phyloP scores from a whole-genome alignment of 2,888 invertebrate species.

The Stenichneumon culpator region DNA sequence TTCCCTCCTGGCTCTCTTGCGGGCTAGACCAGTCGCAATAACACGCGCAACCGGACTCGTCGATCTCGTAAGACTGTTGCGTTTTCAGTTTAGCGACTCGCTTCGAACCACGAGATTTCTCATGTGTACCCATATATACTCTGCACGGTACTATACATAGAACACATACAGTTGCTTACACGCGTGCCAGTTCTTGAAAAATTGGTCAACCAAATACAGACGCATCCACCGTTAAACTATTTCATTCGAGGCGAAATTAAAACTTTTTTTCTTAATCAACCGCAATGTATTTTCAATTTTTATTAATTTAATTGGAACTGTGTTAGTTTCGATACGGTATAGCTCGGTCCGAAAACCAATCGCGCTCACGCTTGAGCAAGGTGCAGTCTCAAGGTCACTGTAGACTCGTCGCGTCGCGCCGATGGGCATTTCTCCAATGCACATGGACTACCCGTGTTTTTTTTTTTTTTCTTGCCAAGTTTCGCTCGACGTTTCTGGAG shows the following conservation, averaged over 20 bases:
- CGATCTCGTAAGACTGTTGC: slow-evolving; percentile 30
- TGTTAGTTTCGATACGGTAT: no score
- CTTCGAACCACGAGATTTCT: slow-evolving; percentile 21
- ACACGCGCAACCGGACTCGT: background rate
- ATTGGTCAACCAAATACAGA: slow-evolving; percentile 42
- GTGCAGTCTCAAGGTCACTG: slow-evolving; percentile 19
- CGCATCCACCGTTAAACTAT: slow-evolving; percentile 16
- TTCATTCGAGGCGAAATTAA: background rate
- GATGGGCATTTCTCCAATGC: slow-evolving; percentile 34
- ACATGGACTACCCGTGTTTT: background rate
- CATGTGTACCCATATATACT: slow-evolving; percentile 5
- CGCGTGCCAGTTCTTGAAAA: slow-evolving; percentile 33
- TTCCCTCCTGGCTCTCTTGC: background rate
- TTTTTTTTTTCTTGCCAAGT: background rate
- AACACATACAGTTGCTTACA: background rate
- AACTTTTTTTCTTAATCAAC: background rate
- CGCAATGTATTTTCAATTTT: background rate
- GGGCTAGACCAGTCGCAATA: background rate
- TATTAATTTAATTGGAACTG: no score
- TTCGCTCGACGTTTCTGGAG: background rate
- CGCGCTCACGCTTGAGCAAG: background rate
- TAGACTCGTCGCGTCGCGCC: background rate
- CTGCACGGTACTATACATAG: background rate
- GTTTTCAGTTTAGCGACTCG: slow-evolving; percentile 23
- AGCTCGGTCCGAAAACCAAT: background rate